These are phyloP conservation scores for Atherinosoma microstoma DNA, from an alignment of 2,797 vertebrate species.

Conservation along the genomic window DNA sequence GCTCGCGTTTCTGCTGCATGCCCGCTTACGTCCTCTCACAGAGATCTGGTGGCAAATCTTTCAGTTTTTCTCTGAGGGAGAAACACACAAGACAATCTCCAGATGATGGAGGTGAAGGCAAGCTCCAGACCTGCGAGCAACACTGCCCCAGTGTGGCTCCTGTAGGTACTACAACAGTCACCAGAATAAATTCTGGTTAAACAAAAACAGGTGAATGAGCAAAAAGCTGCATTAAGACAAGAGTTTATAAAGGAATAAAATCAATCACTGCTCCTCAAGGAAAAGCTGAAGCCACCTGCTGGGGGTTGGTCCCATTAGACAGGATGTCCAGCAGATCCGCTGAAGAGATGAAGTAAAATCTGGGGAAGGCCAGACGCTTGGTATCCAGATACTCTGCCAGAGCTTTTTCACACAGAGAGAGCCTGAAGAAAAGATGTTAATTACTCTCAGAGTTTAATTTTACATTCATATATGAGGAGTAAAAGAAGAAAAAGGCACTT, in stretches of 20 bases:
- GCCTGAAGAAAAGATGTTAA: constrained; percentile 76
- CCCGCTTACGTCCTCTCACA: constrained; percentile 49
- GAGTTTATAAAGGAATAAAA: constrained; percentile 21
- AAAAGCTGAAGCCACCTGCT: constrained; percentile 82
- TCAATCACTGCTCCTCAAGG: constrained; percentile 10
- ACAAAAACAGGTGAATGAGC: constrained; percentile 3
- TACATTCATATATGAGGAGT: background rate
- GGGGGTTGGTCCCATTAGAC: constrained; percentile 93
- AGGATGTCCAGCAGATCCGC: constrained; percentile 95
- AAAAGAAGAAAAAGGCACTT: background rate
- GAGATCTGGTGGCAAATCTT: constrained; percentile 52
- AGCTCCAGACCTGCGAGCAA: constrained; percentile 59
- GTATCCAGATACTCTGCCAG: constrained; percentile 94
- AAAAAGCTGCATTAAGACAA: constrained; percentile 10
- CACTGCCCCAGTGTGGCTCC: constrained; percentile 76
- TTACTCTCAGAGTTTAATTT: background rate
- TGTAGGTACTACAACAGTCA: constrained; percentile 26
- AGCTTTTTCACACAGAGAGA: constrained; percentile 95
- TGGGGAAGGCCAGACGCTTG: constrained; percentile 93
- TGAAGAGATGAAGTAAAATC: constrained; percentile 98
- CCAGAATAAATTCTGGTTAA: constrained; percentile 6
- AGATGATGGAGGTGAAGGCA: constrained; percentile 31
- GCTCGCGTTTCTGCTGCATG: constrained; percentile 46
- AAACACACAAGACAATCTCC: constrained; percentile 44
- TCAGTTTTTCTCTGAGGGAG: constrained; percentile 45